Conservation (phyloP, 2,797 vertebrate genomes). For the Aratinga solstitialis region DNA sequence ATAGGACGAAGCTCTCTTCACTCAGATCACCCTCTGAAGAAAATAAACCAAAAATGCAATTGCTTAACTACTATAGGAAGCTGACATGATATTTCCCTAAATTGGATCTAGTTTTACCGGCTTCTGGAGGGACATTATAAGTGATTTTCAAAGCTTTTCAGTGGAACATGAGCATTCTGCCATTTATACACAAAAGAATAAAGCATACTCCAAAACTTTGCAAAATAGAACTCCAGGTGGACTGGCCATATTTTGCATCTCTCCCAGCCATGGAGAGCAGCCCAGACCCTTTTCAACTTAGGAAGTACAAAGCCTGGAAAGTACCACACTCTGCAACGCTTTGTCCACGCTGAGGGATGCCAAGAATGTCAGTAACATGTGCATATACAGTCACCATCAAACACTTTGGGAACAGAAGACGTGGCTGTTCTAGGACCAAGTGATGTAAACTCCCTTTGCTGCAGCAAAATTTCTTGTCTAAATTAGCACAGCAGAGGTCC, state of each 20-base stretch:
- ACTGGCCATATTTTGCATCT: background rate
- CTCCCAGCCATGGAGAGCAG: background rate
- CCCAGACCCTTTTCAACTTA: background rate
- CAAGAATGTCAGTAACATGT: accelerated
- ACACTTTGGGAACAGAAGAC: background rate
- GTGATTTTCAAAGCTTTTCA: background rate
- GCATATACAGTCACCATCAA: background rate
- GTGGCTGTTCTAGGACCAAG: background rate
- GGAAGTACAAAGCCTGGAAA: background rate
- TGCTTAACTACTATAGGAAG: background rate
- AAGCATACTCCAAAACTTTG: background rate
- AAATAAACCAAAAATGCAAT: background rate
- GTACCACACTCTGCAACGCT: background rate
- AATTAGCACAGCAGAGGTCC: background rate
- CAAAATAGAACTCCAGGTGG: slow-evolving; percentile 26
- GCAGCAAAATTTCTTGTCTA: background rate
- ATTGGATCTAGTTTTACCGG: background rate
- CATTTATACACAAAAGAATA: background rate
- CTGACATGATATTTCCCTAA: background rate
- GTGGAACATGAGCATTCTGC: background rate
- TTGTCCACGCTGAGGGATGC: background rate
- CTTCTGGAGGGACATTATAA: background rate
- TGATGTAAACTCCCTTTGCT: background rate
- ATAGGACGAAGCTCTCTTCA: background rate
- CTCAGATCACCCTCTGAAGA: background rate